Evolutionary conservation across 2,113 vertebrate genomes (phyloP).

Genomic region (Mustela lutreola): DNA sequence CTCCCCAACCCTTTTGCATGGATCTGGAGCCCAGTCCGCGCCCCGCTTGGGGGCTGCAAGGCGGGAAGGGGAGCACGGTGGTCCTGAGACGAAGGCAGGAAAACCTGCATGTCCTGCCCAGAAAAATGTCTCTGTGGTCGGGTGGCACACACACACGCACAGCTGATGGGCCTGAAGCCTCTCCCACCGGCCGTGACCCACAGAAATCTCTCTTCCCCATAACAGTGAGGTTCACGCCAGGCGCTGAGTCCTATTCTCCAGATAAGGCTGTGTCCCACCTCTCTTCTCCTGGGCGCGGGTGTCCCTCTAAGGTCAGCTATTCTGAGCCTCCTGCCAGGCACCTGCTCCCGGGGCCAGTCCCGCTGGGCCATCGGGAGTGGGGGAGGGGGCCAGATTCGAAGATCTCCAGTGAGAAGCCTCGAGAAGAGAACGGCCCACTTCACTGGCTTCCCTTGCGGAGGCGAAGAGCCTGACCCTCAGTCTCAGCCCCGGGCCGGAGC

Average conservation of each 20-base stretch:
- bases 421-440: background rate
- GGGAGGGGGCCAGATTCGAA: background rate
- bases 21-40: background rate
- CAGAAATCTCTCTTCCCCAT: background rate
- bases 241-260: background rate
- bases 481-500: background rate
- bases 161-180: background rate
- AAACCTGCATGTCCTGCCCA: background rate
- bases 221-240: accelerated
- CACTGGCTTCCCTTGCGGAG: background rate
- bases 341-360: background rate
- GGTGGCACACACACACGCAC: background rate
- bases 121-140: background rate
- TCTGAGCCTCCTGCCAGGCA: background rate
- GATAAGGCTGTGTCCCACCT: background rate
- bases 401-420: background rate
- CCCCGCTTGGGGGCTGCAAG: background rate
- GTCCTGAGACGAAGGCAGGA: background rate
- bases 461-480: background rate
- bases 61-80: background rate
- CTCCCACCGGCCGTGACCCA: background rate
- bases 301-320: background rate
- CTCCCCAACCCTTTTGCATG: accelerated
- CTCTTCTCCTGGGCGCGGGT: background rate
- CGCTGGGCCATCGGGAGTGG: background rate